Percentiles rank a stretch among this genome's conserved stretches.
Conservation (phyloP, 2,797 vertebrate species). For the Siniperca scherzeri region DNA sequence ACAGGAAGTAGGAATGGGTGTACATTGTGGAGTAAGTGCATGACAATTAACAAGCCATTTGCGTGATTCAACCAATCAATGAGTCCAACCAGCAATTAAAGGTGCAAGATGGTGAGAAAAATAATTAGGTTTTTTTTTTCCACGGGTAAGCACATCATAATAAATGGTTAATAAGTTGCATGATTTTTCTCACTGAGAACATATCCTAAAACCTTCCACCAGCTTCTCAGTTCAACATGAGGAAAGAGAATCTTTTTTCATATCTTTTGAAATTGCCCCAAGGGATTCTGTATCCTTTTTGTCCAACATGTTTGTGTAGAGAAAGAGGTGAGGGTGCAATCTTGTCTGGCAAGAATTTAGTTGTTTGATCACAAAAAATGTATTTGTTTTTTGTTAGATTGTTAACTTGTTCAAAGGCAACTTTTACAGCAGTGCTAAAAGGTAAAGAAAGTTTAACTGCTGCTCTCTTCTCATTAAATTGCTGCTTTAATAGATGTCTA, state of each 20-base stretch:
- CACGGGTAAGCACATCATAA: background rate
- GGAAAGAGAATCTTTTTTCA: background rate
- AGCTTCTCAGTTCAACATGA: background rate
- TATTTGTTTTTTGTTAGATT: background rate
- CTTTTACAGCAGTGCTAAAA: slow-evolving; percentile 1
- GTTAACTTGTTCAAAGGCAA: slow-evolving; percentile 30
- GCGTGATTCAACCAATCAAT: background rate
- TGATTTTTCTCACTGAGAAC: background rate
- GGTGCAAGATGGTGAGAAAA: background rate
- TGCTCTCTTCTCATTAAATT: slow-evolving; percentile 32
- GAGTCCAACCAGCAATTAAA: background rate
- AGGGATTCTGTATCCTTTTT: slow-evolving; percentile 9
- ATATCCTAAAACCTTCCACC: background rate
- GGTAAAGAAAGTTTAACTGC: slow-evolving; percentile 34
- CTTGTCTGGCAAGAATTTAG: background rate
- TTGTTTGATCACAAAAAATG: slow-evolving; percentile 12
- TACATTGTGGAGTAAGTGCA: background rate
- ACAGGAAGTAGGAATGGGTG: background rate
- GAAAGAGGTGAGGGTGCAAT: slow-evolving; percentile 1
- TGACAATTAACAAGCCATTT: background rate
- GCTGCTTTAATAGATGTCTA: slow-evolving; percentile 15
- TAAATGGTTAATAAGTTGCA: background rate
- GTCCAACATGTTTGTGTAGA: slow-evolving; percentile 25
- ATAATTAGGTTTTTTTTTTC: background rate
- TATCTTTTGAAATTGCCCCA: slow-evolving; percentile 11